Evolutionary conservation across 1,140 invertebrate genomes (phyloP).

Genomic region (Drosophila pruinosa): DNA sequence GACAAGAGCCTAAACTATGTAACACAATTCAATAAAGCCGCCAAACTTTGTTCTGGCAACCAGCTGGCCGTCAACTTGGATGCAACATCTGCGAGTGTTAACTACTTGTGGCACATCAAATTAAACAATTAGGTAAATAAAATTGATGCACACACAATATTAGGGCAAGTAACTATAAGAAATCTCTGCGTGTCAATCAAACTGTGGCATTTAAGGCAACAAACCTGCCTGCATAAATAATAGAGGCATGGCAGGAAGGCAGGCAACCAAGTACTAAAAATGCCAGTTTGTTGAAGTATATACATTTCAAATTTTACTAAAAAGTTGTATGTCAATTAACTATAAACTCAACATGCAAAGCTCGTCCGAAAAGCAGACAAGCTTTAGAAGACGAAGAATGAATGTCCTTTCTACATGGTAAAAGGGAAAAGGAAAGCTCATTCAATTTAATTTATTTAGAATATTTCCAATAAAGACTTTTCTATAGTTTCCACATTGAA

Average conservation of each 20-base stretch:
- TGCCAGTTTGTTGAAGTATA: slow-evolving; percentile 18
- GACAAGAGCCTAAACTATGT: slow-evolving; percentile 51
- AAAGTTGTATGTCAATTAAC: slow-evolving; percentile 64
- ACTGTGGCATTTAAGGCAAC: slow-evolving; percentile 51
- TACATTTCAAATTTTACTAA: slow-evolving; percentile 38
- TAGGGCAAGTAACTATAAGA: too few species aligned
- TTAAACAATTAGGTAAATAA: neutral
- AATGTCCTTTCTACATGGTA: slow-evolving; percentile 5
- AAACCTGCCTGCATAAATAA: slow-evolving; percentile 13
- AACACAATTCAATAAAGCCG: slow-evolving; percentile 16
- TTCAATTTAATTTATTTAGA: too few species aligned
- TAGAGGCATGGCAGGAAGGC: neutral
- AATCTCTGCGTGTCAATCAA: too few species aligned
- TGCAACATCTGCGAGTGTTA: neutral
- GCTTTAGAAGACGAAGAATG: neutral
- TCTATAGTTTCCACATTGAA: neutral
- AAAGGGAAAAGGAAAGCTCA: too few species aligned
- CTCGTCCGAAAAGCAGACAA: neutral
- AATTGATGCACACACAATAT: neutral
- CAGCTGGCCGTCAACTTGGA: slow-evolving; percentile 10
- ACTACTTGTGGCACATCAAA: neutral
- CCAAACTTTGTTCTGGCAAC: neutral
- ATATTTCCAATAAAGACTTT: too few species aligned
- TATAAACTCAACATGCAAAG: slow-evolving; percentile 43
- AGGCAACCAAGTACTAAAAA: neutral